Evolutionary conservation across 2,113 vertebrate genomes (phyloP), one percentile per base, ranked within the genome.

Genomic region (Vulpes vulpes): DNA sequence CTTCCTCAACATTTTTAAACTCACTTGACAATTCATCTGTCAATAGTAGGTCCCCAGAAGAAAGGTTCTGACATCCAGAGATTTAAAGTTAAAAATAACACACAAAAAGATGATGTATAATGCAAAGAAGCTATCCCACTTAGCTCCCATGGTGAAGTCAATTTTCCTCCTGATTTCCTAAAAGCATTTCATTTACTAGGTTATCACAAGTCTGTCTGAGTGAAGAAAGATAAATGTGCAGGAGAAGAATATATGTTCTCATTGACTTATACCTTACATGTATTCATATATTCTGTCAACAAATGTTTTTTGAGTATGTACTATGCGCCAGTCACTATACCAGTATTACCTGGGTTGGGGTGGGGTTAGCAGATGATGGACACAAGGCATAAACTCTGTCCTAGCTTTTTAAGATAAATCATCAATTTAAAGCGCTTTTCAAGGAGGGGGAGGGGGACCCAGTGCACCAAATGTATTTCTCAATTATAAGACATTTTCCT

Each of bases 51-150:
- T 94, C 64, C 89, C 94, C 59, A 88, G 85, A 91, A 91, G 51
- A 60, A 89, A 96, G 38, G 38, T 85, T 96, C 81, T 94, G 94
- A 97, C 64, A 95, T 94, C 35, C 59, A 94, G 79, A 76, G 73
- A 94, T 89, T 96, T 88, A 67, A 78, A 87, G 80, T 88, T 94
- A 95, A 97, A 97, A 97, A 96, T 97, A 96, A 94, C 76, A 74
- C 69, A 67, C 17, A 25, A 84, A 80, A 96, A 84, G 93, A 88
- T 87, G 35, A 85, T 81, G 43, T 51, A 53, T 67, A 88, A 81
- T 80, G 76, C 64, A 82, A 83, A 96, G n/a, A 88, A 84, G 57
- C 67, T 49, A 43, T 80, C 22, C 51, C n/a, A 93, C 67, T 95
- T 83, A 87, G 76, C 95, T 97, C 91, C 76, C 64, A 88, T 59